phyloP scores from a whole-genome alignment of 2,113 vertebrate species.

The Chunga burmeisteri region DNA sequence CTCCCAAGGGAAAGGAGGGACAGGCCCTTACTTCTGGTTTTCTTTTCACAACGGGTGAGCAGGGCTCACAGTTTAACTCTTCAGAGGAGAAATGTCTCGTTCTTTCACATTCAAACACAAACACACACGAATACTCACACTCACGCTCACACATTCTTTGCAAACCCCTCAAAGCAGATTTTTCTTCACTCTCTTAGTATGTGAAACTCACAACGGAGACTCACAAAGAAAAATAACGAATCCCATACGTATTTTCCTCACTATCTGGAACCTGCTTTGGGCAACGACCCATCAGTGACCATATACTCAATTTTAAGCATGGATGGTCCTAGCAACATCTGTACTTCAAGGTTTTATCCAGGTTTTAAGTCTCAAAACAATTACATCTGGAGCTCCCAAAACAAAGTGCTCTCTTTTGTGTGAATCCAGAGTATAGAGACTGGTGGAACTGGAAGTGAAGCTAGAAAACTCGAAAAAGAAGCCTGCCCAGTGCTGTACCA shows the following conservation, averaged over 20 bases:
- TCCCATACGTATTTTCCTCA: background rate
- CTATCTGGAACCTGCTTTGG: background rate
- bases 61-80: background rate
- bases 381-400: background rate
- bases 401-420: background rate
- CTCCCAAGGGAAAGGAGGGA: background rate
- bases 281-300: background rate
- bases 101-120: background rate
- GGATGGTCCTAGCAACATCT: background rate
- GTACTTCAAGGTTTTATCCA: background rate
- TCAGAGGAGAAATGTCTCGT: background rate
- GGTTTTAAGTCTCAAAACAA: background rate
- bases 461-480: background rate
- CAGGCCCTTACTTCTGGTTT: background rate
- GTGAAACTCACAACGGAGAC: background rate
- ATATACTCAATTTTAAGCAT: background rate
- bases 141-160: background rate
- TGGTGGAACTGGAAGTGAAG: background rate
- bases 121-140: background rate
- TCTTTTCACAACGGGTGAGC: background rate
- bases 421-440: background rate
- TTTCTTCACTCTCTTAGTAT: background rate
- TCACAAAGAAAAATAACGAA: background rate
- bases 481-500: background rate
- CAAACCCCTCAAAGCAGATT: background rate